Conservation (phyloP, 2,888 invertebrate genomes). For the Lasioglossum lativentre region DNA sequence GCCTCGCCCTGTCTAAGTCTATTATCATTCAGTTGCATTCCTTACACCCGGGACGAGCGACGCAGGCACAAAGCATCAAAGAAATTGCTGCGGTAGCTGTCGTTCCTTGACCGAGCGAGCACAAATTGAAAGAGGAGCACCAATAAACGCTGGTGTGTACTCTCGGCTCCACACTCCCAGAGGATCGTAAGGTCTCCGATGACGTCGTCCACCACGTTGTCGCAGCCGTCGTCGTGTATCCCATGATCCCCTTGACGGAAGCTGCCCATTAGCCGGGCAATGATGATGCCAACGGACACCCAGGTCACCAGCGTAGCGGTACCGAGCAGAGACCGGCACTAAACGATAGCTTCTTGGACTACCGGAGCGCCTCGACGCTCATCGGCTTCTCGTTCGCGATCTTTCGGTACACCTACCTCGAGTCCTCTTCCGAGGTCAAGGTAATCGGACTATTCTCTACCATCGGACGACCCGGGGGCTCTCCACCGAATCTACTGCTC, state of each 20-base stretch:
- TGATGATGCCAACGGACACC: constrained; percentile 75
- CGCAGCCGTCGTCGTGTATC: constrained; percentile 56
- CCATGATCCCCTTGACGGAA: constrained; percentile 78
- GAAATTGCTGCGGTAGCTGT: constrained; percentile 17
- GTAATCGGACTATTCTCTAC: constrained; percentile 1
- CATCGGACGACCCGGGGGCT: not conserved
- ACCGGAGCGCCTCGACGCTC: not conserved
- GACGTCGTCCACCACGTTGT: constrained; percentile 52
- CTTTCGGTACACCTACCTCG: not conserved
- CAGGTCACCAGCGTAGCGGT: constrained; percentile 70
- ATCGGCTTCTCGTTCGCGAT: not conserved
- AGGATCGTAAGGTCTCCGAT: constrained; percentile 42
- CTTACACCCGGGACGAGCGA: not conserved
- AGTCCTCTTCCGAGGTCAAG: not conserved
- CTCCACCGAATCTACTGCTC: not conserved
- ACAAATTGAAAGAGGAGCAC: constrained; percentile 20
- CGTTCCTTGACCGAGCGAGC: constrained; percentile 36
- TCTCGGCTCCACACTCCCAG: constrained; percentile 10
- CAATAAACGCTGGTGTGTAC: constrained; percentile 24
- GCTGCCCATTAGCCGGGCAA: constrained; percentile 75
- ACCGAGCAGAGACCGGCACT: constrained; percentile 66
- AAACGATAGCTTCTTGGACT: constrained; percentile 50
- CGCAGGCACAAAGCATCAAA: constrained; percentile 3
- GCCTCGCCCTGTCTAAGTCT: not conserved
- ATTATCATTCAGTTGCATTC: constrained; percentile 19